A percentile compares a stretch with the other conserved stretches of the same genome.
Evolutionary conservation across 2,113 vertebrate species (phyloP).

Genomic region (Melanocharis versteri): DNA sequence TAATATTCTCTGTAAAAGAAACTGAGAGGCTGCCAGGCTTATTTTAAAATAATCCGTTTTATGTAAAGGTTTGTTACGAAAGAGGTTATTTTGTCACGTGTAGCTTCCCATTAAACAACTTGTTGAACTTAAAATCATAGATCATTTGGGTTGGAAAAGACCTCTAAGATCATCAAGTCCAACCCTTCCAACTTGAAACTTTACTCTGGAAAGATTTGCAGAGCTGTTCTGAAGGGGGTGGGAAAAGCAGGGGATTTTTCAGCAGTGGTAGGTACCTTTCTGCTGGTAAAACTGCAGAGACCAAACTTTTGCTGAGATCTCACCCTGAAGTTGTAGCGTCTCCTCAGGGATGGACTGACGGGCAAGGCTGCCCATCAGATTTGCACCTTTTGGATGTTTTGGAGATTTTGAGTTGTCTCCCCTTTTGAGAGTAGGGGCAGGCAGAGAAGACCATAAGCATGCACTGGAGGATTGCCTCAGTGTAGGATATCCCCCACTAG

Average conservation of each 20-base stretch:
- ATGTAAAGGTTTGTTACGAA: neutral
- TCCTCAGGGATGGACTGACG: neutral
- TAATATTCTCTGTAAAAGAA: neutral
- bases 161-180: neutral
- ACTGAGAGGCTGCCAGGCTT: neutral
- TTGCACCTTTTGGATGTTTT: neutral
- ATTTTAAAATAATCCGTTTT: neutral
- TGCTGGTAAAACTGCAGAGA: neutral
- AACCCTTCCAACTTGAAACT: neutral
- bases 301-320: neutral
- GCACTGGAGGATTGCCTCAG: neutral
- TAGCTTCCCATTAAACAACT: neutral
- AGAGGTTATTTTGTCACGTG: neutral
- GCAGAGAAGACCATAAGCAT: neutral
- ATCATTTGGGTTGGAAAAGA: neutral
- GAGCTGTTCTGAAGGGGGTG: neutral
- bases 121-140: neutral
- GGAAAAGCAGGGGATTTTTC: neutral
- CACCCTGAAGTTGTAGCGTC: neutral
- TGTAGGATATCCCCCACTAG: neutral
- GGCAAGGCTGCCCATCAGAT: neutral
- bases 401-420: neutral
- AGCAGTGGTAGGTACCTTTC: neutral
- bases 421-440: neutral
- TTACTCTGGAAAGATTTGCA: neutral